A percentile compares a stretch with the other conserved stretches of the same genome.
phyloP scores from a whole-genome alignment of 1,140 invertebrate genomes.

The Asobara japonica region DNA sequence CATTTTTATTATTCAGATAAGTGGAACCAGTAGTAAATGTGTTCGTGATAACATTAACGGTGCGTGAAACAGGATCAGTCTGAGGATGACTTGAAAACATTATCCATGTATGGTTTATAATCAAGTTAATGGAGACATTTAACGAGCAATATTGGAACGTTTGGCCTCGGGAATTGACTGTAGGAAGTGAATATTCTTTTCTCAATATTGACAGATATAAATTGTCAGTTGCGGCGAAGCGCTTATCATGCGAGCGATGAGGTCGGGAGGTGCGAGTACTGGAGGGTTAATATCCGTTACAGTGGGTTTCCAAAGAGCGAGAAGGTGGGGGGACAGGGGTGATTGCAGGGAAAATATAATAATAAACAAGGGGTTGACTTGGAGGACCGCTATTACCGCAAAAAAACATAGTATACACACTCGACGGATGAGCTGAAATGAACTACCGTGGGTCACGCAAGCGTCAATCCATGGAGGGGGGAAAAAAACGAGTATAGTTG shows the following conservation, averaged over 20 bases:
- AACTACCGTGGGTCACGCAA: conserved; percentile 13
- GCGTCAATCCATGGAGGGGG: background rate
- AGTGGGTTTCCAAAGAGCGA: background rate
- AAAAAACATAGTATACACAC: conserved; percentile 14
- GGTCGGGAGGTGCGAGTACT: background rate
- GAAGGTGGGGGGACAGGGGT: background rate
- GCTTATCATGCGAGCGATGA: too few relatives aligned
- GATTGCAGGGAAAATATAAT: conserved; percentile 1
- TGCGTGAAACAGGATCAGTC: too few relatives aligned
- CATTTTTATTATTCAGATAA: too few relatives aligned
- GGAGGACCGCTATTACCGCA: conserved; percentile 6
- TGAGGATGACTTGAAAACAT: too few relatives aligned
- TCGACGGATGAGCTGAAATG: background rate
- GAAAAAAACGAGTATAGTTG: background rate
- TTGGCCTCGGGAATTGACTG: too few relatives aligned
- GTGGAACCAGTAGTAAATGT: too few relatives aligned
- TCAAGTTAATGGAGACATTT: background rate
- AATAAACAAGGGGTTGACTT: conserved; percentile 15
- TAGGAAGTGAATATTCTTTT: too few relatives aligned
- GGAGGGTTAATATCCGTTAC: background rate
- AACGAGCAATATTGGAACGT: too few relatives aligned
- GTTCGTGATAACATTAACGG: too few relatives aligned
- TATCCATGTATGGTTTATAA: background rate
- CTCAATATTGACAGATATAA: too few relatives aligned
- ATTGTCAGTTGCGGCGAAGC: too few relatives aligned